Percentiles rank a stretch among this genome's conserved stretches.
These are phyloP conservation scores for Herpailurus yagouaroundi DNA, from an alignment of 2,113 vertebrate species.

Conservation along the genomic window DNA sequence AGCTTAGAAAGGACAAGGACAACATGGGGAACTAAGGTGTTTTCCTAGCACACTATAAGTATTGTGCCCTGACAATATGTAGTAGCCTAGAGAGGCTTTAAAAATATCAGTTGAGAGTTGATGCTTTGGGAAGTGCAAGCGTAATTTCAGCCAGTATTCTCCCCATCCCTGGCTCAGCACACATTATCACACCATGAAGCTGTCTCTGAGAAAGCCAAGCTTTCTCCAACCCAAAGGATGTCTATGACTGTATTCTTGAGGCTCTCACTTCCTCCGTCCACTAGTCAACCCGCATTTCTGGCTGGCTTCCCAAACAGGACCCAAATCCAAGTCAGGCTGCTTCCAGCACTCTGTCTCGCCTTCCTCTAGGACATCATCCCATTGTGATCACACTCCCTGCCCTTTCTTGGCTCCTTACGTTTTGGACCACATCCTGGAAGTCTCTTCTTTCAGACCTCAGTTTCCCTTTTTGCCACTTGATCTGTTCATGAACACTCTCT, in stretches of 20 bases:
- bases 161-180: background rate
- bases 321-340: background rate
- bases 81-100: background rate
- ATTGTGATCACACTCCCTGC: accelerated
- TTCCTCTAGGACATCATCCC: background rate
- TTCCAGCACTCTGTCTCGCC: accelerated
- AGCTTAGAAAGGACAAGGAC: background rate
- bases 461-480: background rate
- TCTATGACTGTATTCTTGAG: background rate
- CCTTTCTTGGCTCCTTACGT: background rate
- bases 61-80: too few species aligned
- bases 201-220: background rate
- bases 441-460: background rate
- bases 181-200: background rate
- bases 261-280: too few species aligned
- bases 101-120: background rate
- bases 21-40: background rate
- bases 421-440: background rate
- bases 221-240: background rate
- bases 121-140: background rate
- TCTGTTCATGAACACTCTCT: background rate
- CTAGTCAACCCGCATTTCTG: background rate
- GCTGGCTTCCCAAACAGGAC: background rate
- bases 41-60: background rate
- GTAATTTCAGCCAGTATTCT: background rate